Base-by-base conservation (phyloP, 2,888 invertebrate species). In the Encarsia formosa region DNA sequence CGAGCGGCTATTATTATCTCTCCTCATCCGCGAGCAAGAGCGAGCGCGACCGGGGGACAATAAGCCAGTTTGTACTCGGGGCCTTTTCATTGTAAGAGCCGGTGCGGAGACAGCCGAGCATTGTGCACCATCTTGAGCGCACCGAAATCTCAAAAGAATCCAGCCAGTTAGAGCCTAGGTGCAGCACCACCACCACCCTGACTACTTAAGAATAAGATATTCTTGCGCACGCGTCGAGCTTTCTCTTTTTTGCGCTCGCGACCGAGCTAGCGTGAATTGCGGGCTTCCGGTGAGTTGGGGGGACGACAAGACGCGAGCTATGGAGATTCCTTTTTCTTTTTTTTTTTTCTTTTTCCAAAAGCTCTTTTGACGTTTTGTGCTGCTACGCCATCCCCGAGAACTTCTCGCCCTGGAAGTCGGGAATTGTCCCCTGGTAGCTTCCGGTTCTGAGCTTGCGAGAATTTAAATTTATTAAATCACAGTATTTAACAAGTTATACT, bases 1-100 rank as follows among this genome's bases (percentile, higher is more conserved):
- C 49, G 51, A 42, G 34, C 35, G 45, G 55, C 63, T 66, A 66
- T 66, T 65, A 66, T 66, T 66, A 66, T 63, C 63, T 52, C 55
- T 57, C 53, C 43, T 26, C 49, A 26, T 20, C 15, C n/a, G n/a
- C n/a, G n/a, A n/a, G n/a, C n/a, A n/a, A n/a, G n/a, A n/a, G n/a
- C 32, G 19, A 35, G 18, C 29, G 31, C 43, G 44, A 56, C 51
- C 41, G 46, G 56, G 49, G 60, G 57, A 65, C 65, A 65, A 65
- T 64, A 62, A 64, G 61, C 63, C n/a, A 61, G 60, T 58, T 63
- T 62, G 63, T 65, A 59, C 49, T 59, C 56, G 52, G 42, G 50
- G 23, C 48, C 54, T 41, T 52, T 49, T n/a, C n/a, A n/a, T 55
- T 52, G 46, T 52, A 18, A 15, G 13, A 15, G 15, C 13, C 26